Evolutionary conservation across 2,888 invertebrate species (phyloP).

Genomic region (Graphium colonna): DNA sequence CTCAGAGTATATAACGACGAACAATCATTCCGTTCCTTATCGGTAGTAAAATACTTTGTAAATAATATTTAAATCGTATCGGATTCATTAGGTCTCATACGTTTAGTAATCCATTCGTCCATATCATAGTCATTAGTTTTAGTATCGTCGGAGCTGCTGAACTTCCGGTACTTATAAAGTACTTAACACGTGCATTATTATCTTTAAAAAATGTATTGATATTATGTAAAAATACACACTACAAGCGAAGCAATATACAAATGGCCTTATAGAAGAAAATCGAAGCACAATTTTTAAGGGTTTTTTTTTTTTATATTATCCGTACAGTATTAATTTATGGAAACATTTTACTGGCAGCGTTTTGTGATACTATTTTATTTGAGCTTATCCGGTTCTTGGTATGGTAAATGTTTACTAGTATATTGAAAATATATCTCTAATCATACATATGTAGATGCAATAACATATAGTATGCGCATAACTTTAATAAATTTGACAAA

Average conservation of each 20-base stretch:
- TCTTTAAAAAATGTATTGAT: slow-evolving; percentile 25
- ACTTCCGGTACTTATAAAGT: slow-evolving; percentile 65
- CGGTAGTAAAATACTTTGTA: slow-evolving; percentile 27
- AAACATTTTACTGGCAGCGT: slow-evolving; percentile 47
- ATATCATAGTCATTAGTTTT: slow-evolving; percentile 72
- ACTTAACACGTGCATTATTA: slow-evolving; percentile 44
- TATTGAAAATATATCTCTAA: neutral
- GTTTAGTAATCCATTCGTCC: slow-evolving; percentile 70
- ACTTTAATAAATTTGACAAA: no score
- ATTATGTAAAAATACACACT: slow-evolving; percentile 23
- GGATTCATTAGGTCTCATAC: slow-evolving; percentile 33
- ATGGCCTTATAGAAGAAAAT: slow-evolving; percentile 57
- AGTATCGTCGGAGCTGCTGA: slow-evolving; percentile 40
- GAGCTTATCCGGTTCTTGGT: slow-evolving; percentile 18
- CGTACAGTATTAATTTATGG: slow-evolving; percentile 57
- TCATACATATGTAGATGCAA: no score
- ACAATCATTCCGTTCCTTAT: slow-evolving; percentile 50
- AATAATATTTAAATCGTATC: slow-evolving; percentile 20
- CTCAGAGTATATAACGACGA: slow-evolving; percentile 32
- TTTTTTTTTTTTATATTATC: slow-evolving; percentile 41
- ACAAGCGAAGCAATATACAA: slow-evolving; percentile 57
- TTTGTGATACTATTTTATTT: slow-evolving; percentile 48
- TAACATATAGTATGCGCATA: no score
- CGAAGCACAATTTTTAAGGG: slow-evolving; percentile 42
- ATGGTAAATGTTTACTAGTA: neutral